These are phyloP conservation scores for Corvus cornix DNA, from an alignment of 2,113 vertebrate species.

Conservation along the genomic window DNA sequence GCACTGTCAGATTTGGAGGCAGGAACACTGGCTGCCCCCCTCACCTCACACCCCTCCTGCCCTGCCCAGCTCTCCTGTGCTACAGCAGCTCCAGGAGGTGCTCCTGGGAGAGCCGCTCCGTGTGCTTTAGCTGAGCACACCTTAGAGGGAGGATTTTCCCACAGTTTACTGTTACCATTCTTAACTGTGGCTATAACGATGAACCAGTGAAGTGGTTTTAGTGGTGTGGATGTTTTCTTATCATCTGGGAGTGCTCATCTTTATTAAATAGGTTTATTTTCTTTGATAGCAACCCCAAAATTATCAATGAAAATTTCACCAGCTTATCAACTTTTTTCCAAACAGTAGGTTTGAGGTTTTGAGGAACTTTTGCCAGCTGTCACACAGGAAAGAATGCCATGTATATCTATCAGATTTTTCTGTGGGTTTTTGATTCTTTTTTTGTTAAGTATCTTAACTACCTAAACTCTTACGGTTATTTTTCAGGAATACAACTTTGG, in stretches of 20 bases:
- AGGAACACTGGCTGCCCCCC: neutral
- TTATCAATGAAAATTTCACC: neutral
- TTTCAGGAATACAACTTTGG: neutral
- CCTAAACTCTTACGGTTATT: neutral
- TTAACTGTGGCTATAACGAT: neutral
- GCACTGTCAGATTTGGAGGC: neutral
- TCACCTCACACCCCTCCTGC: neutral
- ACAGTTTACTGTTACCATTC: neutral
- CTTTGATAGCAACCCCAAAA: neutral
- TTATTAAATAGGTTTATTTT: neutral
- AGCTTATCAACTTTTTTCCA: neutral
- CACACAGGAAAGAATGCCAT: neutral
- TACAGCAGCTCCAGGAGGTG: neutral
- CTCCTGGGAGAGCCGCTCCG: neutral
- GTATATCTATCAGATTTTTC: neutral
- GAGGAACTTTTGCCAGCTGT: neutral
- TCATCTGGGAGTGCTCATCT: neutral
- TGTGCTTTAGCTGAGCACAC: accelerated
- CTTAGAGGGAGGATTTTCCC: neutral
- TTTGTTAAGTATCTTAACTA: neutral
- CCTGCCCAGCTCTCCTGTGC: neutral
- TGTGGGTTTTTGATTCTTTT: neutral
- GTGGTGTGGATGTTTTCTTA: neutral
- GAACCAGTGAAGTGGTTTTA: neutral
- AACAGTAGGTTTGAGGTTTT: neutral